phyloP scores from a whole-genome alignment of 2,113 vertebrate genomes.

The Archocentrus centrarchus region DNA sequence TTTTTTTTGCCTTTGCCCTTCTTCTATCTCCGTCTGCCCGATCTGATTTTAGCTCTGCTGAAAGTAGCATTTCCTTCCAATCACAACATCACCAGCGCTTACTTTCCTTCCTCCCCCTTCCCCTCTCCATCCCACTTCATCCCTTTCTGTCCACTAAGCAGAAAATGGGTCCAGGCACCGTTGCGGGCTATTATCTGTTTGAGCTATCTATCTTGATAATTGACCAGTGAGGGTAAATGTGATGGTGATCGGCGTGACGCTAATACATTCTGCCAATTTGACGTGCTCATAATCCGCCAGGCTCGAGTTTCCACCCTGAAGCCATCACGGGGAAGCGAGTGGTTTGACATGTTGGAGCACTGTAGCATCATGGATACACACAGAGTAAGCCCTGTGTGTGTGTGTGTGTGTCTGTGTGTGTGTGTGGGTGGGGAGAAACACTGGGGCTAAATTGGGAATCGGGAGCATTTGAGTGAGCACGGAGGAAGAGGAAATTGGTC shows the following conservation, averaged over 20 bases:
- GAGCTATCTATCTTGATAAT: conserved; percentile 66
- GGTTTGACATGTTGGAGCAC: conserved; percentile 39
- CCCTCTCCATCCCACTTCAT: background rate
- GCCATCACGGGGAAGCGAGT: conserved; percentile 31
- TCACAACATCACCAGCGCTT: conserved; percentile 44
- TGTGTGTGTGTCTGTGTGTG: conserved; percentile 30
- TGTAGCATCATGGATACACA: conserved; percentile 21
- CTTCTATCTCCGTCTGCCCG: background rate
- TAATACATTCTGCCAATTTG: conserved; percentile 67
- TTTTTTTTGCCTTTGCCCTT: background rate
- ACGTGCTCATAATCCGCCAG: conserved; percentile 48
- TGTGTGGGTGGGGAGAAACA: conserved; percentile 41
- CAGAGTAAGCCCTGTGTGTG: conserved; percentile 13
- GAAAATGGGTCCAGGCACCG: conserved; percentile 51
- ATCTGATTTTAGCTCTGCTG: conserved; percentile 61
- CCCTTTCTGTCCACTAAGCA: conserved; percentile 51
- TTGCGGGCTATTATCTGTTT: conserved; percentile 48
- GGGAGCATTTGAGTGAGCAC: conserved; percentile 52
- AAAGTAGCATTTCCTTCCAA: conserved; percentile 56
- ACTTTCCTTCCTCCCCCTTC: background rate
- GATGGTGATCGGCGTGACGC: conserved; percentile 48
- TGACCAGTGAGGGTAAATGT: conserved; percentile 59
- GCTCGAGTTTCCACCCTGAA: conserved; percentile 31
- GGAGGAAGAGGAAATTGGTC: conserved; percentile 40
- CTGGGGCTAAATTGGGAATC: conserved; percentile 59